Conservation (phyloP, 2,113 vertebrate species). For the Collichthys lucidus region DNA sequence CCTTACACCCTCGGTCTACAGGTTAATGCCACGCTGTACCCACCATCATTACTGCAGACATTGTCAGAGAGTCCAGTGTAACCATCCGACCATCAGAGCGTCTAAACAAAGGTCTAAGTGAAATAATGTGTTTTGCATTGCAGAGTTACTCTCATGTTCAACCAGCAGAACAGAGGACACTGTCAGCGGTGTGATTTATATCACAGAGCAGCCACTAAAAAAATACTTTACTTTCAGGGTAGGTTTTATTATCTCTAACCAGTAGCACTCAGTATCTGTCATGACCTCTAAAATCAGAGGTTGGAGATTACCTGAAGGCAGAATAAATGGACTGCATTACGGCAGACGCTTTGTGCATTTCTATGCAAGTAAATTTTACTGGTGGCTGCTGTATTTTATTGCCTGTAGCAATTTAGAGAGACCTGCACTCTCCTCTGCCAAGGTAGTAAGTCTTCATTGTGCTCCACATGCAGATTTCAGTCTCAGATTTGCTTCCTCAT, state of each 20-base stretch:
- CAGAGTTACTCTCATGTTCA: neutral
- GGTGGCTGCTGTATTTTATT: conserved; percentile 16
- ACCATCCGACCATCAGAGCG: neutral
- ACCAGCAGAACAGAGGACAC: neutral
- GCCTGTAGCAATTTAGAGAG: conserved; percentile 80
- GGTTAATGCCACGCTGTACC: neutral
- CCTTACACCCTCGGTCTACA: neutral
- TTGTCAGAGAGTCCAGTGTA: neutral
- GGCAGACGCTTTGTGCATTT: conserved; percentile 17
- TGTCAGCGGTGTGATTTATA: conserved; percentile 11
- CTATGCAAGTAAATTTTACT: conserved; percentile 27
- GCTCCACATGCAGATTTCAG: neutral
- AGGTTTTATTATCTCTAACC: conserved; percentile 25
- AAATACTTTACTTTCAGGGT: conserved; percentile 21
- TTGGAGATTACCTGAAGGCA: conserved; percentile 32
- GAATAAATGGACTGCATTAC: conserved; percentile 53
- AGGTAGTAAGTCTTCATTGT: conserved; percentile 73
- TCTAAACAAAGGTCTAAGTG: neutral
- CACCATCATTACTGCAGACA: neutral
- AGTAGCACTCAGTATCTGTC: neutral
- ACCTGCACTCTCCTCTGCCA: conserved; percentile 87
- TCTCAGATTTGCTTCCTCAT: neutral
- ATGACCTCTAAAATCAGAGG: conserved; percentile 29
- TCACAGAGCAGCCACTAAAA: conserved; percentile 8
- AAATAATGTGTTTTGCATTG: neutral